phyloP scores from a whole-genome alignment of 2,113 vertebrate genomes.

The Myxocyprinus asiaticus region DNA sequence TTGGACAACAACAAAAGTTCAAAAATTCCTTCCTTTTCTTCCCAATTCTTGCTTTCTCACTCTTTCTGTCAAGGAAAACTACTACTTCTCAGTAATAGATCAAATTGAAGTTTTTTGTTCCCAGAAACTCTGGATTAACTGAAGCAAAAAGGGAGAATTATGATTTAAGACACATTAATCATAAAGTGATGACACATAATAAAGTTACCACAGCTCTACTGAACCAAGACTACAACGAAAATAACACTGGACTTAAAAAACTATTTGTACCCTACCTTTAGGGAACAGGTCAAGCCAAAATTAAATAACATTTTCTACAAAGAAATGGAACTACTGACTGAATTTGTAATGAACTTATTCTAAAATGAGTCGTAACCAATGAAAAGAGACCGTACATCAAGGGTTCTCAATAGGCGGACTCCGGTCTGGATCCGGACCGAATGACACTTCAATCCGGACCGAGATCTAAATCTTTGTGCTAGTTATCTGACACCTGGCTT shows the following conservation, averaged over 20 bases:
- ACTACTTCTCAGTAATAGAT: not conserved
- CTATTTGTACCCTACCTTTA: not conserved
- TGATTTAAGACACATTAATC: constrained; percentile 6
- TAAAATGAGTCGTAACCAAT: not conserved
- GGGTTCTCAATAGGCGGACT: too few species aligned
- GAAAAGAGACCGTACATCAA: too few species aligned
- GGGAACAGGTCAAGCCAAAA: not conserved
- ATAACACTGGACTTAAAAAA: not conserved
- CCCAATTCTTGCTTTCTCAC: not conserved
- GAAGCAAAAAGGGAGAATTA: not conserved
- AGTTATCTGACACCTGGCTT: too few species aligned
- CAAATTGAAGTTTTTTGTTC: constrained; percentile 2
- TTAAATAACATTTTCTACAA: constrained; percentile 8
- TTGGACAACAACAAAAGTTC: too few species aligned
- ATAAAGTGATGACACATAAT: not conserved
- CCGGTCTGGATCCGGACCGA: too few species aligned
- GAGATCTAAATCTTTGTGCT: too few species aligned
- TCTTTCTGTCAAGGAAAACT: not conserved
- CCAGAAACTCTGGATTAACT: constrained; percentile 5
- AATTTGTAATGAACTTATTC: not conserved
- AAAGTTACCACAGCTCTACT: not conserved
- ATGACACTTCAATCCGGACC: too few species aligned
- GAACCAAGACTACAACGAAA: not conserved
- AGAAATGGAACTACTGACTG: not conserved
- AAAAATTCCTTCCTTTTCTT: not conserved